These are phyloP conservation scores for Spheniscus mendiculus DNA, from an alignment of 2,113 vertebrate genomes.

Conservation along the genomic window DNA sequence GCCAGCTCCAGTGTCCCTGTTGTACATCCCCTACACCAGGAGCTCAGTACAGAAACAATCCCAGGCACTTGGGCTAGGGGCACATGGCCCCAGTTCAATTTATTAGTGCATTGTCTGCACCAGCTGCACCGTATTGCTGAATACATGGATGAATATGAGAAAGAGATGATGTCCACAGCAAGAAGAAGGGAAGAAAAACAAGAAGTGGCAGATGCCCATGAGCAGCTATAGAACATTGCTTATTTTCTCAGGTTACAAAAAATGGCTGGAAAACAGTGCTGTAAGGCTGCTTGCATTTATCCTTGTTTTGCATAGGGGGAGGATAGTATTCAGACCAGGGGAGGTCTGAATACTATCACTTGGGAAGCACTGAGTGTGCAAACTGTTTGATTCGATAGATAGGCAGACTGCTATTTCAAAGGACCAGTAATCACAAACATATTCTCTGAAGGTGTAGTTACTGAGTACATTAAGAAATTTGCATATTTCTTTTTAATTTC, in stretches of 20 bases:
- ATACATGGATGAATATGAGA: background rate
- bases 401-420: background rate
- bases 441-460: background rate
- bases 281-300: background rate
- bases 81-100: fast-evolving
- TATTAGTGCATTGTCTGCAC: background rate
- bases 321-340: too few relatives aligned
- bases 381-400: background rate
- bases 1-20: too few relatives aligned
- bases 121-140: fast-evolving
- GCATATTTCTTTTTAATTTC: background rate
- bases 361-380: background rate
- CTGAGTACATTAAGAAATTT: background rate
- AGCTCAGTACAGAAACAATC: background rate
- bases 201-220: background rate
- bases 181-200: background rate
- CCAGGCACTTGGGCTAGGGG: fast-evolving
- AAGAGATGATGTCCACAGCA: background rate
- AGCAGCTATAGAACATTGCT: background rate
- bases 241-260: background rate
- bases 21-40: background rate
- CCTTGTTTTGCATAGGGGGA: background rate
- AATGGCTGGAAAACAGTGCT: background rate
- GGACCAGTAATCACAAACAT: fast-evolving
- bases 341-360: background rate